Evolutionary conservation across 2,113 vertebrate genomes (phyloP).

Genomic region (Danio rerio): DNA sequence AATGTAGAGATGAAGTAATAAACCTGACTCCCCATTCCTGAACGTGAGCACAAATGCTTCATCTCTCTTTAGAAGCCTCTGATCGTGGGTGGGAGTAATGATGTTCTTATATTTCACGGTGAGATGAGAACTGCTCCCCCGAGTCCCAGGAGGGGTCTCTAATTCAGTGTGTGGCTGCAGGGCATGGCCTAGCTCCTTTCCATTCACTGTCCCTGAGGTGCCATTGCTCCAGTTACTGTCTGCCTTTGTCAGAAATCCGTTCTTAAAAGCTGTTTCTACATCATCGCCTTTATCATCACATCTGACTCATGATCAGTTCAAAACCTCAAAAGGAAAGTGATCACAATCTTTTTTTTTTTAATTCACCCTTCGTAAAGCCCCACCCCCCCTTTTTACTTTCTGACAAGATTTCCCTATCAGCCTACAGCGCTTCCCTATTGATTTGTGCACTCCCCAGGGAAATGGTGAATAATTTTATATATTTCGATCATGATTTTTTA

Average conservation of each 20-base stretch:
- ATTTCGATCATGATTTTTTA: too few species aligned
- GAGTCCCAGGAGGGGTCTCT: slow-evolving; percentile 51
- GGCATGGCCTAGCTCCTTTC: slow-evolving; percentile 48
- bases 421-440: too few species aligned
- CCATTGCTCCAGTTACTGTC: slow-evolving; percentile 55
- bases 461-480: too few species aligned
- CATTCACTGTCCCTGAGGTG: slow-evolving; percentile 50
- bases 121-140: slow-evolving; percentile 51
- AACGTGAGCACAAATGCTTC: slow-evolving; percentile 26
- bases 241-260: slow-evolving; percentile 51
- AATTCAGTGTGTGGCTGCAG: slow-evolving; percentile 56
- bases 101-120: slow-evolving; percentile 56
- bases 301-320: slow-evolving; percentile 20
- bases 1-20: not conserved
- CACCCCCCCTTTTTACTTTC: too few species aligned
- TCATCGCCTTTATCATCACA: slow-evolving; percentile 37
- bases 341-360: slow-evolving; percentile 34
- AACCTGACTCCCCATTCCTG: slow-evolving; percentile 30
- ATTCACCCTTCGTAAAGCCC: too few species aligned
- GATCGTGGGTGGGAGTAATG: slow-evolving; percentile 39
- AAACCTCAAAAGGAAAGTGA: not conserved
- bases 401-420: too few species aligned
- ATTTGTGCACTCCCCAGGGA: too few species aligned
- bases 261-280: slow-evolving; percentile 33
- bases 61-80: slow-evolving; percentile 13